Base-by-base conservation (phyloP, 2,797 vertebrate genomes). In the Falco rusticolus region DNA sequence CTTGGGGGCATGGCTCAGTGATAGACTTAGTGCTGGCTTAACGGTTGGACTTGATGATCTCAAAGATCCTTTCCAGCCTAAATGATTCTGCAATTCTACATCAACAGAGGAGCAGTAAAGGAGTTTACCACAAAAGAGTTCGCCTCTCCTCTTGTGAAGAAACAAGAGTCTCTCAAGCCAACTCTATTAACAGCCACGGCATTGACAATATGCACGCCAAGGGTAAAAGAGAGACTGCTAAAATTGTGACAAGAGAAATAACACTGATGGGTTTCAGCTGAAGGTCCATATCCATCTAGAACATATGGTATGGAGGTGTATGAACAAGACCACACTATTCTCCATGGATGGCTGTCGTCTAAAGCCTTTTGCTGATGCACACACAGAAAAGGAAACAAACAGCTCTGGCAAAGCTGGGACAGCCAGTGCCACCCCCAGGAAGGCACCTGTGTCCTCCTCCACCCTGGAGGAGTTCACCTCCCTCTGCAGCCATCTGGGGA, bases 121-220 rank as follows among this genome's bases (percentile, higher is more conserved):
- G 45, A n/a, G 25, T 26, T 50, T 8, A 19, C 14, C n/a, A 50
- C 29, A 9, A 7, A 21, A 45, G 39, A 20, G 47, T 18, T 53
- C 5, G 0, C 16, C 50, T 43, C 71, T 28, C 37, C 8, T 21
- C 65, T 51, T 37, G 3, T 2, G 34, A 14, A 39, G 43, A n/a
- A 56, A 28, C 13, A 8, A 26, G 68, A 37, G 74, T 11, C 5
- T n/a, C 26, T 29, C 24, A 4, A 39, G 50, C 33, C 33, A 39
- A 68, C 43, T 60, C 12, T 19, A n/a, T 31, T 17, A 53, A 28
- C 45, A 19, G 50, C 39, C 13, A 5, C 4, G 2, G 56, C 3
- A 2, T 3, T 57, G 39, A 28, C 2, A 15, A 28, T 1, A 13
- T 1, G 11, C 81, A 47, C 9, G 0, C 34, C 50, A 37, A 33